Conservation (phyloP, 2,797 vertebrate genomes). For the Pseudocheirus occidentalis region DNA sequence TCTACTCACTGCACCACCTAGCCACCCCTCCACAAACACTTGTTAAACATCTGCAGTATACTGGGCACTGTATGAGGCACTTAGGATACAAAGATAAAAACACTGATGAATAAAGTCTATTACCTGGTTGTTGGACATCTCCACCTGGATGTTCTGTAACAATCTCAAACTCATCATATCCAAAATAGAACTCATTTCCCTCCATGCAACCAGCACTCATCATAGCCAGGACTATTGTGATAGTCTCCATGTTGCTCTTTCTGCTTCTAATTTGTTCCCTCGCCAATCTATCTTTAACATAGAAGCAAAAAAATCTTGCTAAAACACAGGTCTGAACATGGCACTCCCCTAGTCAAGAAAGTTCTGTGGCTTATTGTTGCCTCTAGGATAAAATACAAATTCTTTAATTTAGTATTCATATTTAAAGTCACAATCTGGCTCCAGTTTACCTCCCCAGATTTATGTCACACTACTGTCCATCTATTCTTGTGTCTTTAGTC, state of each 20-base stretch:
- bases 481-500: not conserved
- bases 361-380: not conserved
- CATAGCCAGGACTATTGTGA: not conserved
- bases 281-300: not conserved
- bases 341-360: not conserved
- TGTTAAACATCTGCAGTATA: not conserved
- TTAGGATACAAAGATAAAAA: not conserved
- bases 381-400: not conserved
- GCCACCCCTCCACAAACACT: not conserved
- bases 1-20: no score
- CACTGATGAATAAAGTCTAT: not conserved
- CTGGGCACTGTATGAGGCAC: not conserved
- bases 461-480: not conserved
- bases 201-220: not conserved
- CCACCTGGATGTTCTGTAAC: not conserved
- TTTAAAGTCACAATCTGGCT: not conserved
- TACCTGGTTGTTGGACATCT: not conserved
- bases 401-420: not conserved
- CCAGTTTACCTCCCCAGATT: not conserved
- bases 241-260: not conserved
- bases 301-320: not conserved
- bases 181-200: not conserved
- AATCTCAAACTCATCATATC: not conserved
- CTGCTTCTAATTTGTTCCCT: not conserved
- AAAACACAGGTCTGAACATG: not conserved